These are phyloP conservation scores for Battus philenor DNA, from an alignment of 1,140 invertebrate species.

Conservation along the genomic window DNA sequence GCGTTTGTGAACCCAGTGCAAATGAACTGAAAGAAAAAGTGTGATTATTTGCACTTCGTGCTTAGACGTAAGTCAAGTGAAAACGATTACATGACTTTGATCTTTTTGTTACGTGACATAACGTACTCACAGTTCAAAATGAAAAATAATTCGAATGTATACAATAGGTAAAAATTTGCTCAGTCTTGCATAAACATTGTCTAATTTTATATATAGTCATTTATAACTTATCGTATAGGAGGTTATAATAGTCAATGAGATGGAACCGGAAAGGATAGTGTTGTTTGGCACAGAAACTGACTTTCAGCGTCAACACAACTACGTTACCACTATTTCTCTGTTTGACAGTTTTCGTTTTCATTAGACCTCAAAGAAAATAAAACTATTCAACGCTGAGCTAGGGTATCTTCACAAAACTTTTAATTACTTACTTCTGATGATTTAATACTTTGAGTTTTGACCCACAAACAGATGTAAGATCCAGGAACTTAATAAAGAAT, in stretches of 20 bases:
- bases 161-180: conserved; percentile 31
- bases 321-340: neutral
- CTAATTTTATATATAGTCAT: conserved; percentile 66
- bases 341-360: conserved; percentile 11
- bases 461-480: too few species aligned
- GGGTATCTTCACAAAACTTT: too few species aligned
- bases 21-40: conserved; percentile 75
- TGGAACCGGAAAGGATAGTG: conserved; percentile 53
- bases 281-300: conserved; percentile 26
- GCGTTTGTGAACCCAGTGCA: conserved; percentile 47
- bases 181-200: conserved; percentile 43
- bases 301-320: conserved; percentile 33
- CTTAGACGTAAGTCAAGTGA: conserved; percentile 25
- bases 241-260: conserved; percentile 37
- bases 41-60: conserved; percentile 66
- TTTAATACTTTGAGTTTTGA: too few species aligned
- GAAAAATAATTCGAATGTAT: neutral
- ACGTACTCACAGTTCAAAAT: neutral
- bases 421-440: too few species aligned
- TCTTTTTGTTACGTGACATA: neutral
- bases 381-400: too few species aligned
- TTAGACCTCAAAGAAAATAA: neutral
- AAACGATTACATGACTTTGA: conserved; percentile 26
- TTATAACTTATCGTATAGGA: conserved; percentile 50
- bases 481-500: too few species aligned